These are phyloP conservation scores for Acanthiza pusilla DNA, from an alignment of 2,797 vertebrate genomes.

Conservation along the genomic window DNA sequence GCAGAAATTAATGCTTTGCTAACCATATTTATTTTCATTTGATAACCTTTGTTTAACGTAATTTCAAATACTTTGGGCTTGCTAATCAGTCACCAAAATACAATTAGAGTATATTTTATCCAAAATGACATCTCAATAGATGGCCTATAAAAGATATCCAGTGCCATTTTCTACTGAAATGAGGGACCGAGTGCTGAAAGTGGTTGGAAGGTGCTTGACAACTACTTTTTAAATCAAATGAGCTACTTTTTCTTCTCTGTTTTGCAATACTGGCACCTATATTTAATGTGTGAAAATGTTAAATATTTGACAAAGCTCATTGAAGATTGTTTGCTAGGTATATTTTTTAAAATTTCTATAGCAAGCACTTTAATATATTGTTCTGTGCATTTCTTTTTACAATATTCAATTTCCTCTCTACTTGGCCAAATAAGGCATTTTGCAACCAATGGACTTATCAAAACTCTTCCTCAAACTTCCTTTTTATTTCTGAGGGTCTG, in stretches of 20 bases:
- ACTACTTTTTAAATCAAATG: background rate
- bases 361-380: background rate
- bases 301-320: background rate
- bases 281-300: background rate
- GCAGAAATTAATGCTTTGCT: background rate
- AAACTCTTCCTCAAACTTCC: background rate
- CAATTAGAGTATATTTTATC: background rate
- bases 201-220: background rate
- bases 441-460: background rate
- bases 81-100: background rate
- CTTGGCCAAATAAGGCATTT: background rate
- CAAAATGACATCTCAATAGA: background rate
- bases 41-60: background rate
- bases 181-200: background rate
- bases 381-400: background rate
- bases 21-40: background rate
- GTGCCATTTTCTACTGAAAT: background rate
- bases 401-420: background rate
- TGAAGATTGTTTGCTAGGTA: background rate
- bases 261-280: background rate
- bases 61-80: background rate
- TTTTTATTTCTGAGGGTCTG: background rate
- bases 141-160: background rate
- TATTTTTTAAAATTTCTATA: background rate
- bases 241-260: background rate